Conservation (phyloP, 2,113 vertebrate genomes). For the Brachypteracias leptosomus region DNA sequence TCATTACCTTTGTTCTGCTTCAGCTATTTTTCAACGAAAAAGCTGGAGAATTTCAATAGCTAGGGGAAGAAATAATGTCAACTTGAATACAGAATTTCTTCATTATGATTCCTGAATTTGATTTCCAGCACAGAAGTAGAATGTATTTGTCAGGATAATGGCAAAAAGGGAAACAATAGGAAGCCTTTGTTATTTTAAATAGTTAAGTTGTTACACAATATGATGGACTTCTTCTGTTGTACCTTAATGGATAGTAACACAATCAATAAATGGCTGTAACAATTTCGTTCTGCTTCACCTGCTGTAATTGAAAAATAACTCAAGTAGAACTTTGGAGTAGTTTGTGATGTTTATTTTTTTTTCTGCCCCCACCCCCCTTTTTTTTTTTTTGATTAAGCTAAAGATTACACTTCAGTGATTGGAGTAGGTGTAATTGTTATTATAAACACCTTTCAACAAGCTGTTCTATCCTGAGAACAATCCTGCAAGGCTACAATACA, state of each 20-base stretch:
- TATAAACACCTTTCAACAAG: constrained; percentile 64
- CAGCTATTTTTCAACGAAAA: constrained; percentile 64
- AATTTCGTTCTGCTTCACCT: constrained; percentile 88
- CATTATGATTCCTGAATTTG: constrained; percentile 64
- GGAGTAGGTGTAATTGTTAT: constrained; percentile 64
- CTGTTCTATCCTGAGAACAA: constrained; percentile 43
- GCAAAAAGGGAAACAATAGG: constrained; percentile 75
- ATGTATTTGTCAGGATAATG: constrained; percentile 57
- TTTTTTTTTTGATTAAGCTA: constrained; percentile 74
- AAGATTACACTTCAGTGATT: constrained; percentile 66
- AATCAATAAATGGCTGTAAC: constrained; percentile 90
- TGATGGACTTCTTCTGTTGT: constrained; percentile 85
- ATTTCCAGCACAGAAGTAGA: constrained; percentile 47
- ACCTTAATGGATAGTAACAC: constrained; percentile 85
- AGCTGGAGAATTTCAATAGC: constrained; percentile 58
- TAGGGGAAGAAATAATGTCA: constrained; percentile 59
- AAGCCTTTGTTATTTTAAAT: constrained; percentile 85
- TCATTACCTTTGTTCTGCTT: constrained; percentile 78
- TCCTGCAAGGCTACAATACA: constrained; percentile 15
- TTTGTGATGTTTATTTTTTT: constrained; percentile 66
- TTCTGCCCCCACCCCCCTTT: background rate
- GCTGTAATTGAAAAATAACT: constrained; percentile 93
- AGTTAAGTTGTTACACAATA: constrained; percentile 86
- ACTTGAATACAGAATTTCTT: constrained; percentile 44
- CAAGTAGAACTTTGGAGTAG: constrained; percentile 84